These are phyloP conservation scores for Holacanthus passer DNA, from an alignment of 2,113 vertebrate genomes.

Conservation along the genomic window DNA sequence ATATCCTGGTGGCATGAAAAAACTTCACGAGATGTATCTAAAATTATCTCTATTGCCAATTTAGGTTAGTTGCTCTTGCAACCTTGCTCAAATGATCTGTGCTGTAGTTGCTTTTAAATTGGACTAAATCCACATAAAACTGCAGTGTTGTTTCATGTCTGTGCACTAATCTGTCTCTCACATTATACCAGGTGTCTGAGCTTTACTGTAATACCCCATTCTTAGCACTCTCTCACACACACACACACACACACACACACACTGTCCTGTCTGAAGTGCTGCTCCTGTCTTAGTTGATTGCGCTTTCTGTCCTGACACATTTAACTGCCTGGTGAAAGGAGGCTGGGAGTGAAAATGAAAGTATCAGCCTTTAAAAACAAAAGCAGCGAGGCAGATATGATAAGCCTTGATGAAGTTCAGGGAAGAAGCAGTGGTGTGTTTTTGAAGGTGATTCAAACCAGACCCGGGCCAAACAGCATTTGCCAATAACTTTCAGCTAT, in stretches of 20 bases:
- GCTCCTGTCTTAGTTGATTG: constrained; percentile 14
- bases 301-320: background rate
- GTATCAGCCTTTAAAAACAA: constrained; percentile 51
- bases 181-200: background rate
- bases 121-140: constrained; percentile 25
- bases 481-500: constrained; percentile 13
- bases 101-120: background rate
- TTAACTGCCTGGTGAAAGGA: constrained; percentile 40
- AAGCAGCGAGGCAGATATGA: constrained; percentile 31
- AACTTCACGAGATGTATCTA: background rate
- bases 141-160: constrained; percentile 10
- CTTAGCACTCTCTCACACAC: background rate
- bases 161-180: background rate
- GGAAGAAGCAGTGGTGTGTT: constrained; percentile 4
- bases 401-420: background rate
- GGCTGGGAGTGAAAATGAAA: constrained; percentile 22
- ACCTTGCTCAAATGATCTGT: background rate
- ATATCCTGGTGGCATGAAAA: too few species aligned
- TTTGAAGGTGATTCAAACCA: constrained; percentile 55
- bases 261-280: background rate
- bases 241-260: background rate
- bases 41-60: background rate
- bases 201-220: background rate
- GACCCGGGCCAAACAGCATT: background rate
- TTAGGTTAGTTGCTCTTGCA: background rate